A percentile compares a stretch with the other conserved stretches of the same genome.
Conservation (phyloP, 2,888 invertebrate genomes). For the Melanophora roralis region DNA sequence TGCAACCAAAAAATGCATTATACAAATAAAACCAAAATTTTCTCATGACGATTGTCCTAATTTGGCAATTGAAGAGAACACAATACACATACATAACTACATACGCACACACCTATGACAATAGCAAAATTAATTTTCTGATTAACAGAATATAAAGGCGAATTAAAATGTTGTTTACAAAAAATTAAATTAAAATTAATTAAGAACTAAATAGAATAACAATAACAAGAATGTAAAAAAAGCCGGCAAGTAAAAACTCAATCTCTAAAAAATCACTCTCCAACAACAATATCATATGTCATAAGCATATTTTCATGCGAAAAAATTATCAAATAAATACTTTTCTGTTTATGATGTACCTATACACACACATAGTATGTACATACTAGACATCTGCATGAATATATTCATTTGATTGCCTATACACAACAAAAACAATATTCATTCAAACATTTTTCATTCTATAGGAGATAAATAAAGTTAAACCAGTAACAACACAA, state of each 20-base stretch:
- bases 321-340: no score
- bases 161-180: no score
- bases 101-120: no score
- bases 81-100: no score
- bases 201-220: neutral
- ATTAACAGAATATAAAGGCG: neutral
- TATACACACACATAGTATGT: no score
- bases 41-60: conserved; percentile 3
- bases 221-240: neutral
- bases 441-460: no score
- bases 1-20: conserved; percentile 3
- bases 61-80: conserved; percentile 13
- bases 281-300: neutral
- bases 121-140: neutral
- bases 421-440: conserved; percentile 26
- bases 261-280: conserved; percentile 13
- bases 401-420: no score
- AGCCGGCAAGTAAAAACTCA: conserved; percentile 6
- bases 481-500: no score
- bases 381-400: neutral
- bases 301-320: conserved; percentile 2
- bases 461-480: no score
- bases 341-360: neutral
- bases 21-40: neutral
- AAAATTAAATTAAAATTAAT: neutral